A percentile compares a stretch with the other conserved stretches of the same genome.
These are phyloP conservation scores for Salvelinus sp. DNA, from an alignment of 2,113 vertebrate genomes.

Conservation along the genomic window DNA sequence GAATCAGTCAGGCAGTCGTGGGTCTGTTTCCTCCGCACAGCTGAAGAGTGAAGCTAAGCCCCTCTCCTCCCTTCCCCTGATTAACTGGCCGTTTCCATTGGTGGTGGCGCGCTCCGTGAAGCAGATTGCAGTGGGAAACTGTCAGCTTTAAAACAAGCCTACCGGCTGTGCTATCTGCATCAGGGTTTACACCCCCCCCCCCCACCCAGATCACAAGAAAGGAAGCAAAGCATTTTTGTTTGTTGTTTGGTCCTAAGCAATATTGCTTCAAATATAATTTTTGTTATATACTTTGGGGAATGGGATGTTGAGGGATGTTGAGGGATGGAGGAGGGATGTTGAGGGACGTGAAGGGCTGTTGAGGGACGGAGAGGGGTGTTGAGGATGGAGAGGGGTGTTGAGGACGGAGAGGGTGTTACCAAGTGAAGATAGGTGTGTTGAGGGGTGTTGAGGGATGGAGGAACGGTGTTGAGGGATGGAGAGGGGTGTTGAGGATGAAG, in stretches of 20 bases:
- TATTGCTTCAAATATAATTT: constrained; percentile 42
- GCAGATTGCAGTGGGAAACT: constrained; percentile 67
- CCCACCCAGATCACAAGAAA: constrained; percentile 33
- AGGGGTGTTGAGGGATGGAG: not conserved
- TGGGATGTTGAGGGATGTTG: not conserved
- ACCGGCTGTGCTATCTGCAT: constrained; percentile 66
- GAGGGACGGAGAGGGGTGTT: too few species aligned
- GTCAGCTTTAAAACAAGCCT: constrained; percentile 59
- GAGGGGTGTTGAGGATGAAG: not conserved
- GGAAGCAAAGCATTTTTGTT: constrained; percentile 68
- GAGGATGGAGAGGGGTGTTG: too few species aligned
- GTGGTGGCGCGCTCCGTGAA: constrained; percentile 45
- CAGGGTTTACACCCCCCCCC: constrained; percentile 41
- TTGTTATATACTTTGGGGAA: not conserved
- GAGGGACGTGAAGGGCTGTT: too few species aligned
- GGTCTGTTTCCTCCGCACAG: too few species aligned
- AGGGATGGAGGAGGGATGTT: too few species aligned
- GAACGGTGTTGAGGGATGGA: not conserved
- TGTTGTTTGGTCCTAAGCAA: constrained; percentile 56
- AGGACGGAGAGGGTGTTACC: too few species aligned
- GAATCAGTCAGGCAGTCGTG: constrained; percentile 16
- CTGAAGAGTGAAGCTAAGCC: constrained; percentile 48
- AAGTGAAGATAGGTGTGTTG: too few species aligned
- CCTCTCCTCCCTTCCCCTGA: not conserved
- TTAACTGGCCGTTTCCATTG: constrained; percentile 54